Conservation (phyloP, 2,797 vertebrate species). For the Glyptemys insculpta region DNA sequence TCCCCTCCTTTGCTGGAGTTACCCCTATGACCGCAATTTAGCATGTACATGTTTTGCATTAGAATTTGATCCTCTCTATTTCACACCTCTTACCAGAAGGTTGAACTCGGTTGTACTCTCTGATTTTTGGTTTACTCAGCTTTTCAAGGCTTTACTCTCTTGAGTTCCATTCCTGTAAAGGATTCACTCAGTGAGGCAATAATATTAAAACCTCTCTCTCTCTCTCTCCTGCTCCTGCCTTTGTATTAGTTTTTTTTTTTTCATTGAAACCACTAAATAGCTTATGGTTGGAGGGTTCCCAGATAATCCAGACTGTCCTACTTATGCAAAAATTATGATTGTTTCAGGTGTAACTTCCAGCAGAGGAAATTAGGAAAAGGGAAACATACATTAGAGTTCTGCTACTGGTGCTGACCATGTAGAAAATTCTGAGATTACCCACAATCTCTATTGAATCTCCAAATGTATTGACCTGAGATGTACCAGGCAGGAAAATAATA, state of each 20-base stretch:
- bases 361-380: background rate
- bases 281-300: background rate
- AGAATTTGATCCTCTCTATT: background rate
- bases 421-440: background rate
- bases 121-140: rapidly evolving
- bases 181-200: background rate
- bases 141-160: background rate
- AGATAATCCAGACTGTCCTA: background rate
- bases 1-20: background rate
- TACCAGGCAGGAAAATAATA: background rate
- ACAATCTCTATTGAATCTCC: rapidly evolving
- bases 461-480: background rate
- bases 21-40: background rate
- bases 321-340: background rate
- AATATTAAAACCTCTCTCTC: background rate
- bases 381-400: background rate
- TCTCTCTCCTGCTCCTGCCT: background rate
- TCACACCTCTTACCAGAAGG: background rate
- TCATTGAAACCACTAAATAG: background rate
- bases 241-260: background rate
- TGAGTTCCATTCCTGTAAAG: background rate
- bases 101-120: background rate
- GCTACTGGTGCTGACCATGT: background rate
- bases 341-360: background rate
- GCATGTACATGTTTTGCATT: background rate